A percentile compares a stretch with the other conserved stretches of the same genome.
Conservation (phyloP, 2,113 vertebrate species). For the Aldabrachelys gigantea region DNA sequence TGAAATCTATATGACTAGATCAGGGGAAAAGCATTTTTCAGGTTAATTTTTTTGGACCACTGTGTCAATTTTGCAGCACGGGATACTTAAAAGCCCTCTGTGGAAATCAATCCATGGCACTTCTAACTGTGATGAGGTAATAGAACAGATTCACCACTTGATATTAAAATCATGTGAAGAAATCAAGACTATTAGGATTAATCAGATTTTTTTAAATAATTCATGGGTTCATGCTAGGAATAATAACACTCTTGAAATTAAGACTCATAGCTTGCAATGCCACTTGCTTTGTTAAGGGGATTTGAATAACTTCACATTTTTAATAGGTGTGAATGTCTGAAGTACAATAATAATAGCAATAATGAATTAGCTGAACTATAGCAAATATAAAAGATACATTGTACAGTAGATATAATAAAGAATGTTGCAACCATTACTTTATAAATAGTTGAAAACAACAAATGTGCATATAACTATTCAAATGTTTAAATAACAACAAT, state of each 20-base stretch:
- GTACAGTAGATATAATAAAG: not conserved
- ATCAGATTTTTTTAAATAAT: not conserved
- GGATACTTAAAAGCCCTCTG: not conserved
- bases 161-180: not conserved
- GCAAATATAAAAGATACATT: not conserved
- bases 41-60: not conserved
- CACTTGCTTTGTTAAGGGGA: not conserved
- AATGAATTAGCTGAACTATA: not conserved
- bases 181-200: slow-evolving; percentile 24
- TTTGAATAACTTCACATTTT: not conserved
- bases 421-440: not conserved
- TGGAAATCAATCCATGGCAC: not conserved
- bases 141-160: not conserved
- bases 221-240: not conserved
- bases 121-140: slow-evolving; percentile 9
- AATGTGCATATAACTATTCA: not conserved
- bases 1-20: not conserved
- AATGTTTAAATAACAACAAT: not conserved
- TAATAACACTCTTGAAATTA: slow-evolving; percentile 8
- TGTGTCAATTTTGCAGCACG: not conserved
- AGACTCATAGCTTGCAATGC: not conserved
- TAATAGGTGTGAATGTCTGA: not conserved
- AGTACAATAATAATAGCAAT: not conserved
- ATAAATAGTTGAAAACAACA: not conserved
- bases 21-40: not conserved